Base-by-base conservation (phyloP, 1,140 invertebrate genomes). In the Solen grandis region DNA sequence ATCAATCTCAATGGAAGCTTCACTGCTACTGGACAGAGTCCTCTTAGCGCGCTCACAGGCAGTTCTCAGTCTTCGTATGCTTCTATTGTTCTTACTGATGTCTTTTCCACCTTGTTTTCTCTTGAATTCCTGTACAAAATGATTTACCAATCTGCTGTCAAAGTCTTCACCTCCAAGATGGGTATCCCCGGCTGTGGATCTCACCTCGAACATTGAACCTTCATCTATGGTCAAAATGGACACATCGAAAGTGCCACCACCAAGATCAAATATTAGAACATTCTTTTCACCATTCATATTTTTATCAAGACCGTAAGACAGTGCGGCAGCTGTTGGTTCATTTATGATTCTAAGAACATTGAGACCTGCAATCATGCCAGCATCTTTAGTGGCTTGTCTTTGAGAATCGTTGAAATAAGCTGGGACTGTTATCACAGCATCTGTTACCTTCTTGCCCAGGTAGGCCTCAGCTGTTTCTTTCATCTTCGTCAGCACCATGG, bases 81-180 rank as follows among this genome's bases (percentile, higher is more conserved):
- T 97, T 81, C 98, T 94, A 89, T 97, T 96, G 93, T 99, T 99
- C 69, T 94, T 93, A n/a, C 95, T 95, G 29, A 99, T 93, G 85
- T 99, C 98, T 89, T 98, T 98, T 91, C 98, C 97, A 94, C 98
- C 96, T 76, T 98, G 96, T 91, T 99, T 99, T 70, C 97, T 94
- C 38, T 81, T 85, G 33, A 82, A 83, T 66, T 84, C 84, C 35
- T 84, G 63, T 14, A 78, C 65, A 46, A 99, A 99, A 92, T 99
- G 97, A 87, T 96, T 97, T 19, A 99, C 97, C 95, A 93, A 84
- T 66, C 90, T 88, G 77, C 90, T 92, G 65, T 92, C 90, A 69
- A 91, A 91, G 76, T 90, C 99, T 96, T 72, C 97, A 93, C 91
- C 97, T 98, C 88, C 89, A 19, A 90, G 77, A 69, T 90, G 88